Base-by-base conservation (phyloP, 2,888 invertebrate genomes). In the Harmothoe impar region DNA sequence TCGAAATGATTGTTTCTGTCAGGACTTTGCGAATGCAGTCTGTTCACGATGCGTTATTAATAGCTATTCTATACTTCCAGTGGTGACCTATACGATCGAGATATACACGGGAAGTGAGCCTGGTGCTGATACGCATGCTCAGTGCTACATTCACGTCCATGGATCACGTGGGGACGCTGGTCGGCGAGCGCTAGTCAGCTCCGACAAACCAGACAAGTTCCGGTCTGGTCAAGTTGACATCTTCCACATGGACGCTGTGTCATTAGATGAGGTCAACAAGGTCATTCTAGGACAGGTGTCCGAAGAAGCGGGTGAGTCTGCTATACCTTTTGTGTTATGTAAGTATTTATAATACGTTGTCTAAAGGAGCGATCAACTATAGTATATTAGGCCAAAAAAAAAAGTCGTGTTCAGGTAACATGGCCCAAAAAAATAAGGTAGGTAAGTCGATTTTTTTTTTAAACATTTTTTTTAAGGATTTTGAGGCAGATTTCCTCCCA, bases 231-330 rank as follows among this genome's bases (percentile, higher is more conserved):
- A 94, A 93, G 92, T 93, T 31, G 95, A 95, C 91, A 92, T 92
- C 85, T 95, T 95, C 94, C 94, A 94, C 81, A 35, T 95, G 29
- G 94, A 95, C 92, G 95, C 95, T n/a, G 94, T 95, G 23, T 91
- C 93, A 86, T 91, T 95, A 43, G 94, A 94, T 86, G 93, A 93
- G 35, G 81, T 95, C n/a, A 92, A 54, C 43, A 93, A 94, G 91
- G 93, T 95, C 68, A 93, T 93, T 84, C 93, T 95, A 72, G 94
- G 93, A 23, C 95, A 95, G 92, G 94, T 94, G 91, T 94, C 93
- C 12, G 89, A 91, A 84, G 94, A 93, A 0, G 89, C 91, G 84
- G 92, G 92, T 92, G 12, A 33, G 89, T 56, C 1, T 10, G 10
- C 43, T 7, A 43, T 43, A 10, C 43, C 10, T 43, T 20, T 5